Base-by-base conservation (phyloP, 2,888 invertebrate genomes). In the Venusia cambrica region DNA sequence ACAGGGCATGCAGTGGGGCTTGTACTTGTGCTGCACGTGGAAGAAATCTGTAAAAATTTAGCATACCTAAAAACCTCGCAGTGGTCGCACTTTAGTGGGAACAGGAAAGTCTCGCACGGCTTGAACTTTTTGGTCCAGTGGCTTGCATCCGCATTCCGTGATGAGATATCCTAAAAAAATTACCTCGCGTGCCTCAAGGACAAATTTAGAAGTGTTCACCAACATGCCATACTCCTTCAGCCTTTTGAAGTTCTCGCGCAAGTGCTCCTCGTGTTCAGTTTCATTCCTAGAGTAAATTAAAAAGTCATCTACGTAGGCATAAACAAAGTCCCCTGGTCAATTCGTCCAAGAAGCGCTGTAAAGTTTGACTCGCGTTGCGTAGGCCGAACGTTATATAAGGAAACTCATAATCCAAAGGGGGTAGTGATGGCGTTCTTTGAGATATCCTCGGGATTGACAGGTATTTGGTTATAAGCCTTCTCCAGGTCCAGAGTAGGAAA, bases 391-490 rank as follows among this genome's bases (percentile, higher is more conserved):
- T 69, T 39, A 38, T 77, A 68, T 1, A 62, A 64, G 0, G 77
- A 70, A 34, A 80, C 76, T 1, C 69, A 14, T 5, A 34, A 5
- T 2, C 39, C 30, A 10, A 40, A 40, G 1, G 33, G 62, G 3
- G 68, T 68, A 0, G 42, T 62, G 3, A 67, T 61, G 0, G 64
- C 71, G 0, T 70, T 70, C 40, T 73, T 72, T 0, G 26, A 22
- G 1, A 76, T 56, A 35, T 77, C 70, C 2, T 54, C 60, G 2
- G 35, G 18, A 2, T 36, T 30, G 2, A 73, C 57, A 2, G 70
- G 73, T 2, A 84, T 70, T 25, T 76, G 71, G 29, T 70, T 50
- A 37, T 63, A 85, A 0, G 70, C 73, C 24, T 54, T 48, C 1
- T 45, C 45, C 3, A 54, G 16, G 43, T 24, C 13, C 9, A 26